A percentile compares a stretch with the other conserved stretches of the same genome.
Conservation (phyloP, 2,888 invertebrate genomes). For the Epistrophella euchroma region DNA sequence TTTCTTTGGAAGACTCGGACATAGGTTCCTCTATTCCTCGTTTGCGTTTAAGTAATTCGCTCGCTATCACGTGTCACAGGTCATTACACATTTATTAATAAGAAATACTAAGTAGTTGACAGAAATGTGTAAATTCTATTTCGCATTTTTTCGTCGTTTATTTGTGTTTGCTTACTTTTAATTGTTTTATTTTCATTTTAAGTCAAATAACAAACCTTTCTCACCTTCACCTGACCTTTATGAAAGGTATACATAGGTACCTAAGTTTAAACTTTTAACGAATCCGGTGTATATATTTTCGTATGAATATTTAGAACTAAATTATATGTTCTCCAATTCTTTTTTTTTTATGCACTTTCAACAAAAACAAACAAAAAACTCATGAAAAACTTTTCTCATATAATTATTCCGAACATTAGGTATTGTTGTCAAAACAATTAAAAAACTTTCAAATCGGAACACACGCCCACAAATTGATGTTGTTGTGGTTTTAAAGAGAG, state of each 20-base stretch:
- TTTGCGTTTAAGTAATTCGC: no score
- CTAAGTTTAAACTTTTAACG: not conserved
- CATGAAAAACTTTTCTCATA: conserved; percentile 27
- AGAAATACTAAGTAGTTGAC: no score
- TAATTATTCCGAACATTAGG: conserved; percentile 33
- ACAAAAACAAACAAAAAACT: conserved; percentile 5
- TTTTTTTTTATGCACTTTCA: not conserved
- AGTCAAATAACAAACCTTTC: no score
- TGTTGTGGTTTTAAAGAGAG: conserved; percentile 18
- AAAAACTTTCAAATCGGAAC: conserved; percentile 36
- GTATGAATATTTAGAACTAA: not conserved
- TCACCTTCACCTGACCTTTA: not conserved
- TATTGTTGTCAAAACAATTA: conserved; percentile 48
- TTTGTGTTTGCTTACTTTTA: no score
- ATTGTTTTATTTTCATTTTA: no score
- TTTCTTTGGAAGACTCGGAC: no score
- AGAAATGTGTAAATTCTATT: no score
- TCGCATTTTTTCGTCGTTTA: no score
- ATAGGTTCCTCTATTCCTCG: no score
- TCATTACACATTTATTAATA: no score
- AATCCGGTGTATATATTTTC: not conserved
- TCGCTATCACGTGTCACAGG: no score
- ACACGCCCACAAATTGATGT: conserved; percentile 21
- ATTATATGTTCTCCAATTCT: not conserved
- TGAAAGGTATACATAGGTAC: no score